A percentile compares a stretch with the other conserved stretches of the same genome.
These are phyloP conservation scores for Aproaerema taeniolella DNA, from an alignment of 2,888 invertebrate species.

Conservation along the genomic window DNA sequence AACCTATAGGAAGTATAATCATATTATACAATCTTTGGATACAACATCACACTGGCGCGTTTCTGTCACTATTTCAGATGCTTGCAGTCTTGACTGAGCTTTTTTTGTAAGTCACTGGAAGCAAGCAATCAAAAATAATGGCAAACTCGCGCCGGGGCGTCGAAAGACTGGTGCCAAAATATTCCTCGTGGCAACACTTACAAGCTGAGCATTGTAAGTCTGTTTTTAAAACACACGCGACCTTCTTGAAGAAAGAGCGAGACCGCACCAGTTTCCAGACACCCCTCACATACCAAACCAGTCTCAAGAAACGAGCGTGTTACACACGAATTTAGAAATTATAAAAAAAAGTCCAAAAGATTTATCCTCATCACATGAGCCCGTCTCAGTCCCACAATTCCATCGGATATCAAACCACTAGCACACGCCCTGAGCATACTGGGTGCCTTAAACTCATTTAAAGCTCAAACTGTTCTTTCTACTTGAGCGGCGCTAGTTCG, in stretches of 20 bases:
- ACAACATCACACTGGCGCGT: constrained; percentile 55
- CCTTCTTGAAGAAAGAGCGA: constrained; percentile 3
- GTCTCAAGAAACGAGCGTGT: constrained; percentile 66
- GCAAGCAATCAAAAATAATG: constrained; percentile 21
- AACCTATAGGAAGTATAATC: constrained; percentile 68
- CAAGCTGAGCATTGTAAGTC: not conserved
- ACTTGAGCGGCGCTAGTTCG: constrained; percentile 3
- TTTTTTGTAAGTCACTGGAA: no score
- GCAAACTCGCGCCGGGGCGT: constrained; percentile 25
- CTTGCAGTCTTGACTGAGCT: no score
- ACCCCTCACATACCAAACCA: constrained; percentile 45
- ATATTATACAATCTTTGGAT: constrained; percentile 74
- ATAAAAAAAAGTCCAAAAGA: constrained; percentile 40
- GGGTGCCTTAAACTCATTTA: constrained; percentile 30
- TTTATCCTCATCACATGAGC: constrained; percentile 73
- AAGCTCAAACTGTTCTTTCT: not conserved
- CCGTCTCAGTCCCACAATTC: constrained; percentile 61
- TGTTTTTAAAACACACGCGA: not conserved
- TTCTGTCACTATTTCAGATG: constrained; percentile 22
- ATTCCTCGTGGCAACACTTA: not conserved
- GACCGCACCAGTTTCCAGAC: not conserved
- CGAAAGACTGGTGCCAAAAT: constrained; percentile 6
- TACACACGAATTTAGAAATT: constrained; percentile 62
- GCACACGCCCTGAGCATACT: constrained; percentile 37
- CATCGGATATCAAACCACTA: constrained; percentile 55